These are phyloP conservation scores for Microplitis deprimator DNA, from an alignment of 2,888 invertebrate genomes.

Conservation along the genomic window DNA sequence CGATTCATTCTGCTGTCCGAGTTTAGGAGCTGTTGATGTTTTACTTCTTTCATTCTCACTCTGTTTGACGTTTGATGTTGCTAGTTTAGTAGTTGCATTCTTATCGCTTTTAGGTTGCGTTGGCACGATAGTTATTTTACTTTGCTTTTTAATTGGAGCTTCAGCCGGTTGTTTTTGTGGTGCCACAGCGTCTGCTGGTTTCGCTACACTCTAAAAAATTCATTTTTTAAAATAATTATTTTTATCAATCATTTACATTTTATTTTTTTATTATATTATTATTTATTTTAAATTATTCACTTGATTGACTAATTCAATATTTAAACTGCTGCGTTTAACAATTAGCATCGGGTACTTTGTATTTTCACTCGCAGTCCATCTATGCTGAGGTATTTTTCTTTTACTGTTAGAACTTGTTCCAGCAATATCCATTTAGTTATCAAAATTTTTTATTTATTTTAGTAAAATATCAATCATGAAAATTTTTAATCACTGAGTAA, in stretches of 20 bases:
- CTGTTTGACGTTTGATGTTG: conserved; percentile 14
- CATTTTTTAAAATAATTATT: conserved; percentile 4
- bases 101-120: conserved; percentile 66
- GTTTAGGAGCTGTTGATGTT: conserved; percentile 10
- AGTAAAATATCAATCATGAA: too few species aligned
- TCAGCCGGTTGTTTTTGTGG: conserved; percentile 47
- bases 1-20: conserved; percentile 20
- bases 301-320: conserved; percentile 15
- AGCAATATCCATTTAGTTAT: conserved; percentile 33
- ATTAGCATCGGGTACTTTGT: neutral
- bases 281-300: conserved; percentile 22
- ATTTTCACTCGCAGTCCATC: conserved; percentile 23
- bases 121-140: conserved; percentile 72
- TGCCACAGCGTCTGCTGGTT: conserved; percentile 58
- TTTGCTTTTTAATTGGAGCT: conserved; percentile 64
- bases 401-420: conserved; percentile 14
- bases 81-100: conserved; percentile 49
- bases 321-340: conserved; percentile 26
- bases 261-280: conserved; percentile 10
- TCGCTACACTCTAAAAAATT: conserved; percentile 64
- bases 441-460: too few species aligned
- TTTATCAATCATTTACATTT: neutral
- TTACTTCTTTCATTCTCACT: conserved; percentile 24
- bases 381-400: neutral
- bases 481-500: neutral